Percentiles rank a stretch among this genome's conserved stretches.
Evolutionary conservation across 2,888 invertebrate genomes (phyloP).

Genomic region (Teleogryllus oceanicus): DNA sequence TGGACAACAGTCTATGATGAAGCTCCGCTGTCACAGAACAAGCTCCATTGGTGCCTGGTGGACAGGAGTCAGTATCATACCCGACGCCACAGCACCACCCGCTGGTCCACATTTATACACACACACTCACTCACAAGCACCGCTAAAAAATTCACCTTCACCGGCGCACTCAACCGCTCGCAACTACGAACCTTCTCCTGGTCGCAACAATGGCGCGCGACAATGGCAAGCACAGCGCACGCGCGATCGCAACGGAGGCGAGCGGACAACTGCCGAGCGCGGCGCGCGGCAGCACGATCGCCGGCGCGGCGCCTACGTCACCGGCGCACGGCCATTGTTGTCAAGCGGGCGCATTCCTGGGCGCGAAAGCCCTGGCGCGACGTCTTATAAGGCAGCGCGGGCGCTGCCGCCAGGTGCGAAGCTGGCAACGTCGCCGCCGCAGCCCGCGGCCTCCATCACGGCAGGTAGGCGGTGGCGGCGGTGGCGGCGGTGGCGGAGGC

Average conservation of each 20-base stretch:
- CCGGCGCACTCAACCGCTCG: too few relatives aligned
- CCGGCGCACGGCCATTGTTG: background rate
- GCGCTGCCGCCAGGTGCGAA: background rate
- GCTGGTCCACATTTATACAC: too few relatives aligned
- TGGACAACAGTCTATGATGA: too few relatives aligned
- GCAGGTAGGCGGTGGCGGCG: background rate
- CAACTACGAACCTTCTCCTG: too few relatives aligned
- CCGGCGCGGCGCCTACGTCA: background rate
- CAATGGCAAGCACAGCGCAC: conserved; percentile 5
- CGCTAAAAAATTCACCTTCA: too few relatives aligned
- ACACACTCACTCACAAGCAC: too few relatives aligned
- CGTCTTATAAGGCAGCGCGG: conserved; percentile 9
- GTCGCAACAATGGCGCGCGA: background rate
- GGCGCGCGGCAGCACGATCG: background rate
- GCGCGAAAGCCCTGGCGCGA: background rate
- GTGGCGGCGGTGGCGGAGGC: background rate
- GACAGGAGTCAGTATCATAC: too few relatives aligned
- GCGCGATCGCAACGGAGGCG: conserved; percentile 2
- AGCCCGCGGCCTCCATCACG: background rate
- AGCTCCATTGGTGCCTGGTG: too few relatives aligned
- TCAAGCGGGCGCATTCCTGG: conserved; percentile 6
- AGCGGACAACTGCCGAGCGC: background rate
- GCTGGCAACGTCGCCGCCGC: conserved; percentile 9
- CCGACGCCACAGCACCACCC: too few relatives aligned
- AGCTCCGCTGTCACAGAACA: too few relatives aligned